phyloP scores from a whole-genome alignment of 2,888 invertebrate genomes.

The Epicampocera succincta region DNA sequence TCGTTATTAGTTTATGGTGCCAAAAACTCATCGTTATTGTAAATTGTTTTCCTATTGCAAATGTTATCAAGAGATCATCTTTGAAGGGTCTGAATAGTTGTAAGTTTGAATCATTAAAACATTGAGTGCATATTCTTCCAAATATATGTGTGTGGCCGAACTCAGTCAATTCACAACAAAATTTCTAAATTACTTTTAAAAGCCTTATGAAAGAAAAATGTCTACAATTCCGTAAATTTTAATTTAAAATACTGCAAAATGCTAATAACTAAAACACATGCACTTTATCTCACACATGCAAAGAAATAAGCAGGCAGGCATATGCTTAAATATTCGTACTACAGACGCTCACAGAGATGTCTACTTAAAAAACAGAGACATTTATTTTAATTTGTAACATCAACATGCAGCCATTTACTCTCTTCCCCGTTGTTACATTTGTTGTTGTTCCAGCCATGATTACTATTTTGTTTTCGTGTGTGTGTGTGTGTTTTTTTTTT shows the following conservation, averaged over 20 bases:
- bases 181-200: neutral
- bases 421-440: neutral
- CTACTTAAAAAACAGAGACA: conserved; percentile 42
- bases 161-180: too few species aligned
- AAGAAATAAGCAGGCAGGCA: neutral
- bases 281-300: conserved; percentile 1
- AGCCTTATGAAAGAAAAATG: neutral
- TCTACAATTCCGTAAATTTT: conserved; percentile 38
- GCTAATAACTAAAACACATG: conserved; percentile 48
- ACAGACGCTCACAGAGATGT: neutral
- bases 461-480: conserved; percentile 8
- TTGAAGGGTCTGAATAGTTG: too few species aligned
- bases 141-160: too few species aligned
- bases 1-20: too few species aligned
- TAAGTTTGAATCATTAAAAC: too few species aligned
- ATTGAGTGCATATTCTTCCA: too few species aligned
- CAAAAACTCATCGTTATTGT: too few species aligned
- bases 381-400: conserved; percentile 67
- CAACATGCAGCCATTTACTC: conserved; percentile 66
- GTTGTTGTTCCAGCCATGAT: conserved; percentile 7
- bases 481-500: conserved; percentile 19
- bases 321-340: neutral
- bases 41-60: too few species aligned
- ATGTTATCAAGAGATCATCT: too few species aligned
- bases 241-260: conserved; percentile 57